Evolutionary conservation across 2,888 invertebrate species (phyloP).

Genomic region (Melinopterus prodromus): DNA sequence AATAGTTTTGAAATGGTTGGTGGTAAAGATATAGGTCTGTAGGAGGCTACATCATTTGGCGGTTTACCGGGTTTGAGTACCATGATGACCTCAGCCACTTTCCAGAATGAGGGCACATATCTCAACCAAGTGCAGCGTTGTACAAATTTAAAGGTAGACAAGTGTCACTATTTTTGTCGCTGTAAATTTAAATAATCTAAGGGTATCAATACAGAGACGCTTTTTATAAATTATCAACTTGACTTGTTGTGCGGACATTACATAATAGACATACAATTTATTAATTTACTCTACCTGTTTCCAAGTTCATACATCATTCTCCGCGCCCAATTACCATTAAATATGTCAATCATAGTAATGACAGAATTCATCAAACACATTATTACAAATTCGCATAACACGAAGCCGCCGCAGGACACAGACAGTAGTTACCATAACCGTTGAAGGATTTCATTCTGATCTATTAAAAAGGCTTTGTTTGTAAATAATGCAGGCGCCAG

Average conservation of each 20-base stretch:
- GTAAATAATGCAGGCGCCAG: neutral
- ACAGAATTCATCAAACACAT: neutral
- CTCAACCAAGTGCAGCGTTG: no score
- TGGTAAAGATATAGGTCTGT: no score
- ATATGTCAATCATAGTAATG: neutral
- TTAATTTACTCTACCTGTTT: neutral
- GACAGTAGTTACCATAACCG: neutral
- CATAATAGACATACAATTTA: neutral
- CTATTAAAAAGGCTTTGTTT: conserved; percentile 4
- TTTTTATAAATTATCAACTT: neutral
- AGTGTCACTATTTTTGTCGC: no score
- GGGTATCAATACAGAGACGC: neutral
- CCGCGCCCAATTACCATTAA: neutral
- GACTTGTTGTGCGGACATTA: neutral
- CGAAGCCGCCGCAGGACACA: neutral
- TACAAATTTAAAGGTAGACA: no score
- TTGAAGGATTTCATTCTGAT: neutral
- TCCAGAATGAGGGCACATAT: no score
- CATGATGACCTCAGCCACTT: no score
- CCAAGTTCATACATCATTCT: neutral
- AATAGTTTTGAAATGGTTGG: no score
- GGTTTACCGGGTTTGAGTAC: no score
- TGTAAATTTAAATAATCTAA: no score
- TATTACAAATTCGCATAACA: neutral
- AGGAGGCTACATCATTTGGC: no score